phyloP scores from a whole-genome alignment of 1,140 invertebrate genomes.

The Pectinophora gossypiella region DNA sequence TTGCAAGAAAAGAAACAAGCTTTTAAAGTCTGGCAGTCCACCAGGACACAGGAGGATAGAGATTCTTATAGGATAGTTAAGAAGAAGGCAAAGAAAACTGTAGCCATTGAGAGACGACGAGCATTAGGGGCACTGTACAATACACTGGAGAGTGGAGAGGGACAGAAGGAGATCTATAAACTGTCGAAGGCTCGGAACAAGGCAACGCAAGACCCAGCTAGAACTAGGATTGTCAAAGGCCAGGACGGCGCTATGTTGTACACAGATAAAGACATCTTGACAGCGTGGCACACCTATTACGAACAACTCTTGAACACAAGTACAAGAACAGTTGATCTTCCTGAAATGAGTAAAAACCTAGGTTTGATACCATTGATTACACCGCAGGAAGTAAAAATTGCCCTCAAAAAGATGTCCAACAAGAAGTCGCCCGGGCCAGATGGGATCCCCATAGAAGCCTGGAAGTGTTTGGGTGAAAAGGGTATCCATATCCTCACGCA shows the following conservation, averaged over 20 bases:
- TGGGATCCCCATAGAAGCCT: background rate
- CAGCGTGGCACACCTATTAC: background rate
- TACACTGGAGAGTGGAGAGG: background rate
- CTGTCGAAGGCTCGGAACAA: background rate
- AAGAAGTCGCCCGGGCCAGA: background rate
- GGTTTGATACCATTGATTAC: background rate
- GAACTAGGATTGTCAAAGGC: background rate
- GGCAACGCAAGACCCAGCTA: background rate
- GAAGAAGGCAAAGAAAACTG: background rate
- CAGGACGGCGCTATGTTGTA: background rate
- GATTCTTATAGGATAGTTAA: background rate
- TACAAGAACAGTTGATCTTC: background rate
- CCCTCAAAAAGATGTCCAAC: slow-evolving; percentile 1
- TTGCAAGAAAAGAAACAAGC: background rate
- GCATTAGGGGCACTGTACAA: background rate
- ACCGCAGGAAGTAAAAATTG: background rate
- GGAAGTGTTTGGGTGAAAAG: background rate
- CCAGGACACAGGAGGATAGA: background rate
- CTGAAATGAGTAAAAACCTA: background rate
- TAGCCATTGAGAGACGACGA: background rate
- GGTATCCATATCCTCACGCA: background rate
- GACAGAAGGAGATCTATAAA: background rate
- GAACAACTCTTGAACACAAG: background rate
- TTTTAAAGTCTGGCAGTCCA: background rate
- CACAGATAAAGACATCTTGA: background rate